These are phyloP conservation scores for Selenia dentaria DNA, from an alignment of 2,888 invertebrate species.

Conservation along the genomic window DNA sequence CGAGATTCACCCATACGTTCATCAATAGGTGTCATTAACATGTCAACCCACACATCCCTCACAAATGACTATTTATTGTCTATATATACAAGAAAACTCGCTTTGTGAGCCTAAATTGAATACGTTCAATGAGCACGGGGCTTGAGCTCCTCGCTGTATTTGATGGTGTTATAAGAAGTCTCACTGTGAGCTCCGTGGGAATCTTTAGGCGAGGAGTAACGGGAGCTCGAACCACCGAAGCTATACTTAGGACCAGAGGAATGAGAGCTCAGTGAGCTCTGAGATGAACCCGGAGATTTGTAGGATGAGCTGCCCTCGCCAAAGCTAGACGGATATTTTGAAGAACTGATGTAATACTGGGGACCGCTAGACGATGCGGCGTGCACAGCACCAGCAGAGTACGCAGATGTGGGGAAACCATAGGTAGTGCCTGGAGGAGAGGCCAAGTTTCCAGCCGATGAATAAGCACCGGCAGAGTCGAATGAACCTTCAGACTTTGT, in stretches of 20 bases:
- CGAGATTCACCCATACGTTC: slow-evolving; percentile 27
- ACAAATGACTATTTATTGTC: slow-evolving; percentile 38
- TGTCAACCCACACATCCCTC: slow-evolving; percentile 40
- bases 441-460: slow-evolving; percentile 58
- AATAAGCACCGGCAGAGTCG: slow-evolving; percentile 60
- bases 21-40: slow-evolving; percentile 3
- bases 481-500: slow-evolving; percentile 59
- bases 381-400: slow-evolving; percentile 52
- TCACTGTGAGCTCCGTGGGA: slow-evolving; percentile 71
- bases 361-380: slow-evolving; percentile 64
- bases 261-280: slow-evolving; percentile 59
- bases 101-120: slow-evolving; percentile 22
- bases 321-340: slow-evolving; percentile 59
- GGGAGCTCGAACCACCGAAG: slow-evolving; percentile 56
- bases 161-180: slow-evolving; percentile 76
- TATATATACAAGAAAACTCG: slow-evolving; percentile 57
- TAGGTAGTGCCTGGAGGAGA: slow-evolving; percentile 65
- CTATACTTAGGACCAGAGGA: slow-evolving; percentile 67
- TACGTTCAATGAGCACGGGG: slow-evolving; percentile 58
- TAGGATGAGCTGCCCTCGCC: slow-evolving; percentile 64
- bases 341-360: slow-evolving; percentile 57
- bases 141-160: slow-evolving; percentile 77
- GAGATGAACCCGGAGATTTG: slow-evolving; percentile 56
- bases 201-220: slow-evolving; percentile 63
- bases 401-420: slow-evolving; percentile 59